Conservation (phyloP, 2,888 invertebrate species). For the Disparrhopalites patrizii region DNA sequence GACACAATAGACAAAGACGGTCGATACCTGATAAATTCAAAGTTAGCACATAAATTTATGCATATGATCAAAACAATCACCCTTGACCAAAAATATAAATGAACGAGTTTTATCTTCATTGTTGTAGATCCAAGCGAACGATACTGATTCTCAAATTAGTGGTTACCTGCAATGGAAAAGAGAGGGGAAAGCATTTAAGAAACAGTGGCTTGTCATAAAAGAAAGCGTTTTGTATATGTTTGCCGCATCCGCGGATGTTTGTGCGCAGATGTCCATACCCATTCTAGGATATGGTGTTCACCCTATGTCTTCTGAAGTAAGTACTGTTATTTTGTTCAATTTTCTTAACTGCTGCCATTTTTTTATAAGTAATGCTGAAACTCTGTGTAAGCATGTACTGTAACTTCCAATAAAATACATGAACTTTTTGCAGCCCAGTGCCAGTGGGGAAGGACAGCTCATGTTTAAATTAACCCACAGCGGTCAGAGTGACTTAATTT, state of each 20-base stretch:
- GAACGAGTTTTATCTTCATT: slow-evolving; percentile 19
- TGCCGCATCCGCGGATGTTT: slow-evolving; percentile 58
- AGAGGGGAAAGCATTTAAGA: slow-evolving; percentile 55
- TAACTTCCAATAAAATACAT: slow-evolving; percentile 3
- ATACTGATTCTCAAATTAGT: slow-evolving; percentile 56
- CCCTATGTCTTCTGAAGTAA: slow-evolving; percentile 19
- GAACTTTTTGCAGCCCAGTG: slow-evolving; percentile 50
- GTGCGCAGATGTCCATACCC: slow-evolving; percentile 55
- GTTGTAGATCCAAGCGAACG: slow-evolving; percentile 56
- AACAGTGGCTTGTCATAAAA: slow-evolving; percentile 58
- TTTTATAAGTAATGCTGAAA: not conserved
- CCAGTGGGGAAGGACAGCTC: slow-evolving; percentile 53
- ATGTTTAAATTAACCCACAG: slow-evolving; percentile 55
- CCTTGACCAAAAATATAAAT: not conserved
- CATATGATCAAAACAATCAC: not conserved
- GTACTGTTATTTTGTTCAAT: not conserved
- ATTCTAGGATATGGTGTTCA: slow-evolving; percentile 56
- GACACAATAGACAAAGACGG: slow-evolving; percentile 48
- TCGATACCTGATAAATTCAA: slow-evolving; percentile 51
- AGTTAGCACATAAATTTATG: slow-evolving; percentile 42
- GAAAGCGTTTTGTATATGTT: slow-evolving; percentile 56
- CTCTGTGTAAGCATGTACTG: not conserved
- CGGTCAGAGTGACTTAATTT: slow-evolving; percentile 54
- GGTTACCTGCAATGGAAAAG: slow-evolving; percentile 55
- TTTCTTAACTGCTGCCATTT: not conserved